Evolutionary conservation across 2,113 vertebrate genomes (phyloP), one percentile per base, ranked within the genome.

Genomic region (Maylandia zebra): DNA sequence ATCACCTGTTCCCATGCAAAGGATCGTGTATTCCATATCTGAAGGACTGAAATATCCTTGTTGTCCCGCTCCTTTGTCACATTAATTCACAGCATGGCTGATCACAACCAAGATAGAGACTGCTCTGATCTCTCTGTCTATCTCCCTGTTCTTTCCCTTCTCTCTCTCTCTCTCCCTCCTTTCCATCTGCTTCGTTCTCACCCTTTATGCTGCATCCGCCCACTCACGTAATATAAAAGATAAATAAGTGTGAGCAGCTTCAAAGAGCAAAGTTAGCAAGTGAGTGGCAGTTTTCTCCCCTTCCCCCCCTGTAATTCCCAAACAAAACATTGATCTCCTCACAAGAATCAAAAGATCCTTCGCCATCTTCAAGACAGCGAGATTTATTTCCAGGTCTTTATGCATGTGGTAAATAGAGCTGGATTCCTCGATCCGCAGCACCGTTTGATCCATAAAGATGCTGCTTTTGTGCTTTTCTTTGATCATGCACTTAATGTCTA

Each of bases 1-100:
- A 71, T 96, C 92, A 96, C 95, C 95, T 96, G 93, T 93, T 89
- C 91, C 71, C 43, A 12, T 50, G 4, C 4, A 48, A 19, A 78
- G 24, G 45, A 12, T 78, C 1, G 4, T 32, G 24, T 50, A 78
- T 78, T 50, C 27, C 71, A 78, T 78, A 78, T 78, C 71, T 78
- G 56, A 41, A 74, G 59, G 10, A 13, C 3, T 2, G 6, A 38
- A 45, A 91, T 74, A 81, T 83, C 76, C 53, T 57, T 10, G 17
- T 87, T 80, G 19, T 90, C 10, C 24, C n/a, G 41, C 81, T 86
- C 87, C 32, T 53, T 14, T 43, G 7, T 90, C 88, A 92, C 83
- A 85, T 92, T 86, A 55, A 91, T 61, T 86, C 82, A 45, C 61
- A 76, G 81, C 79, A 48, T 30, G 13, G n/a, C 74, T 89, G 86